phyloP scores from a whole-genome alignment of 92 coral and sea anemone species.

The Zoanthus sociatus region DNA sequence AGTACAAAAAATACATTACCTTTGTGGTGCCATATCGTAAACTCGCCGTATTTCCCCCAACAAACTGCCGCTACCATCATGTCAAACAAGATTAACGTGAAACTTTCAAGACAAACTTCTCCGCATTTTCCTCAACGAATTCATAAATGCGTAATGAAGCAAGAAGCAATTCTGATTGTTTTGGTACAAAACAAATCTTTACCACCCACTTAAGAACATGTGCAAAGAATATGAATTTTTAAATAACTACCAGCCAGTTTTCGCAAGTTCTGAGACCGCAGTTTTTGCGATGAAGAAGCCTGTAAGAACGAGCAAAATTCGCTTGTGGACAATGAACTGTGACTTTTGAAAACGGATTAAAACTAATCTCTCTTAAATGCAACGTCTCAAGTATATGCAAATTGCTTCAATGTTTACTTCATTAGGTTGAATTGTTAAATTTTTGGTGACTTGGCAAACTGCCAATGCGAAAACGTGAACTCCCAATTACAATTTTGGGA shows the following conservation, averaged over 20 bases:
- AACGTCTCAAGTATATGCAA: conserved; percentile 27
- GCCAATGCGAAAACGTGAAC: background rate
- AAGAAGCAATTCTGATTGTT: conserved; percentile 16
- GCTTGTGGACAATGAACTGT: background rate
- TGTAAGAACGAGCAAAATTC: background rate
- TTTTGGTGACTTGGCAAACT: background rate
- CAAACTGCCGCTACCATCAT: conserved; percentile 45
- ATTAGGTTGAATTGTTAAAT: background rate
- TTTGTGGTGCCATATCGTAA: conserved; percentile 34
- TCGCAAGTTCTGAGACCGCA: background rate
- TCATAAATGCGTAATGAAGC: conserved; percentile 14
- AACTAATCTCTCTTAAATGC: background rate
- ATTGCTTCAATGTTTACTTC: conserved; percentile 5
- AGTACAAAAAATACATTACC: background rate
- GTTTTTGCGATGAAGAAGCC: background rate
- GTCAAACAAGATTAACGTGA: background rate
- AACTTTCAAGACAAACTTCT: background rate
- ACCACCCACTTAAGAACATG: conserved; percentile 33
- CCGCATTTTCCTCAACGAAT: background rate
- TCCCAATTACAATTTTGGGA: too few relatives aligned
- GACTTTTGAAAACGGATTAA: conserved; percentile 10
- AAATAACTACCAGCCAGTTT: conserved; percentile 8
- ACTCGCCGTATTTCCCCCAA: conserved; percentile 23
- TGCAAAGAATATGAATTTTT: conserved; percentile 36
- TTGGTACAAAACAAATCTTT: conserved; percentile 18